Evolutionary conservation across 2,113 vertebrate species (phyloP).

Genomic region (Echinops telfairi): DNA sequence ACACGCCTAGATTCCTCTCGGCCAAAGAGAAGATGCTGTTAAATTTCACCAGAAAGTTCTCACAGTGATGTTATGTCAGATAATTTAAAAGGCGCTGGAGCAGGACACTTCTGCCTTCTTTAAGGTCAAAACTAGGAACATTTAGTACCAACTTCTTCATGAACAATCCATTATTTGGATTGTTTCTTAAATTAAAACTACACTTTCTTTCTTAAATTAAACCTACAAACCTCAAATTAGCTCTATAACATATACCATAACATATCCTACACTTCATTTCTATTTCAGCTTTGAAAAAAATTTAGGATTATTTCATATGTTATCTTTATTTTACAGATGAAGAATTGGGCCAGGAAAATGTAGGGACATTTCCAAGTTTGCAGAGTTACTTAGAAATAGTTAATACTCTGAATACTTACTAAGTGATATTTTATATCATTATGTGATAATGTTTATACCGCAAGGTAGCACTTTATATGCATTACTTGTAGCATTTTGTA

Average conservation of each 20-base stretch:
- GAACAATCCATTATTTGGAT: neutral
- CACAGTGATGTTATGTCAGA: neutral
- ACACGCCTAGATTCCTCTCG: neutral
- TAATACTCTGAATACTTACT: too few relatives aligned
- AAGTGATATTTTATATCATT: too few relatives aligned
- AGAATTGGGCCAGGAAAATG: neutral
- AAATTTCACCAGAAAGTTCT: neutral
- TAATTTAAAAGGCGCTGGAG: neutral
- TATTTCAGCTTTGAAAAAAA: neutral
- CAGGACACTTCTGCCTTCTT: neutral
- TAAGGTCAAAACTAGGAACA: neutral
- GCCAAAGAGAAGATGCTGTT: neutral
- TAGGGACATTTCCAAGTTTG: neutral
- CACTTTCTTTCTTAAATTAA: neutral
- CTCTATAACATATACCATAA: neutral
- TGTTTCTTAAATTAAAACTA: neutral
- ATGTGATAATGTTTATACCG: neutral
- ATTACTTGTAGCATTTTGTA: neutral
- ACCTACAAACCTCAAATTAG: neutral
- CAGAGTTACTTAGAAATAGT: too few relatives aligned
- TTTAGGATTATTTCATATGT: neutral
- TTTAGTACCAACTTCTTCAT: neutral
- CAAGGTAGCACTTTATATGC: neutral
- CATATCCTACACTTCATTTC: neutral
- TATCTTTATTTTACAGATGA: neutral